Conservation (phyloP, 2,888 invertebrate species). For the Dolichomitus sp. region DNA sequence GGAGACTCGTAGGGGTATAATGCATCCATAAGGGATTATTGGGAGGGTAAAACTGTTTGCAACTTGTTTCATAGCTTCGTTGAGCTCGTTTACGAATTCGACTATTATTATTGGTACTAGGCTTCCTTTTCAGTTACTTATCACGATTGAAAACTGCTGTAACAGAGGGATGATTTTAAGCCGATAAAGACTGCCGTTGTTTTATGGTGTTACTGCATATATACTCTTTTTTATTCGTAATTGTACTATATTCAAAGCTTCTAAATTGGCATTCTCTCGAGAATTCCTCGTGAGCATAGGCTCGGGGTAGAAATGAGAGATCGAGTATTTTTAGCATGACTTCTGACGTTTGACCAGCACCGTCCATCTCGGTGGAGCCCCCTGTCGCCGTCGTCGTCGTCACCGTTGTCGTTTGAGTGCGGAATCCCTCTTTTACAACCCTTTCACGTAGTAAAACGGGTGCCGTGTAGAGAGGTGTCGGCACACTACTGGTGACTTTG, state of each 20-base stretch:
- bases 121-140: constrained; percentile 2
- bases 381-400: constrained; percentile 35
- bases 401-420: constrained; percentile 51
- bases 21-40: constrained; percentile 29
- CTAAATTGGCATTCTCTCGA: constrained; percentile 15
- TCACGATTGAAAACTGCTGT: not conserved
- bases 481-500: constrained; percentile 43
- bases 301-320: constrained; percentile 2
- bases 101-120: constrained; percentile 21
- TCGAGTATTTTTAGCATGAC: constrained; percentile 42
- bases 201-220: not conserved
- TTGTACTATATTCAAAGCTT: not conserved
- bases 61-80: constrained; percentile 6
- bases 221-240: not conserved
- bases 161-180: not conserved
- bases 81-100: constrained; percentile 1
- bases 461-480: constrained; percentile 2
- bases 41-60: constrained; percentile 1
- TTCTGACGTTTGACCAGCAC: constrained; percentile 25
- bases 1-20: constrained; percentile 18
- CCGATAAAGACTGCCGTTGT: not conserved
- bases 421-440: constrained; percentile 57
- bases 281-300: constrained; percentile 20
- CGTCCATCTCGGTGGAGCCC: constrained; percentile 45
- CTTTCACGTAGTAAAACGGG: constrained; percentile 38